Conservation (phyloP, 1,140 invertebrate genomes). For the Alviniconcha marisindica region DNA sequence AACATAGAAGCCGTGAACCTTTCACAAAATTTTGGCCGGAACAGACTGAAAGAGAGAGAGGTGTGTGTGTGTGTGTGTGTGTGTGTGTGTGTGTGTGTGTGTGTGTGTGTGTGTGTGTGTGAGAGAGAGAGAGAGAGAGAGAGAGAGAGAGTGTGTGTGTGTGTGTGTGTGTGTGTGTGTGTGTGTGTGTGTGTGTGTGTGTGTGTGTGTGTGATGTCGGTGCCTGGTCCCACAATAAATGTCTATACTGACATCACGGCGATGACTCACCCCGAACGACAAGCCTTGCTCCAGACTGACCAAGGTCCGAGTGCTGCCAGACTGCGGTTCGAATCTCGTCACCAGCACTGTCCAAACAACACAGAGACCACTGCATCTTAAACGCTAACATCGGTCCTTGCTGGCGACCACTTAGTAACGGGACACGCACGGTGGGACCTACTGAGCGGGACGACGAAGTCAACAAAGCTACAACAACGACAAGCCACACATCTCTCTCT, state of each 20-base stretch:
- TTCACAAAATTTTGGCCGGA: no score
- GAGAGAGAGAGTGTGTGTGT: background rate
- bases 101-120: background rate
- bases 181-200: background rate
- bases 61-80: background rate
- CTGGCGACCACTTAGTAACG: no score
- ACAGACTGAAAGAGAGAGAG: no score
- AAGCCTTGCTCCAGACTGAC: conserved; percentile 65
- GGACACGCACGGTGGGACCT: no score
- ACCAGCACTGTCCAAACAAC: conserved; percentile 66
- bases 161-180: background rate
- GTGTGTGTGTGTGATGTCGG: no score
- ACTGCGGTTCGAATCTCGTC: conserved; percentile 59
- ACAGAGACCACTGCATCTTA: no score
- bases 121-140: conserved; percentile 1
- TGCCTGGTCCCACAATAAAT: no score
- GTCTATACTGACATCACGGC: background rate
- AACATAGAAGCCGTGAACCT: no score
- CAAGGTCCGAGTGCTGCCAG: conserved; percentile 54
- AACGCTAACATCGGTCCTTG: no score
- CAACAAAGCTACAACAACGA: no score
- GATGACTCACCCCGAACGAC: conserved; percentile 69
- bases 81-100: background rate
- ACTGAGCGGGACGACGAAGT: no score
- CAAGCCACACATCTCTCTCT: no score